A percentile compares a stretch with the other conserved stretches of the same genome.
Conservation (phyloP, 1,140 invertebrate species). For the Diorhabda elongata region DNA sequence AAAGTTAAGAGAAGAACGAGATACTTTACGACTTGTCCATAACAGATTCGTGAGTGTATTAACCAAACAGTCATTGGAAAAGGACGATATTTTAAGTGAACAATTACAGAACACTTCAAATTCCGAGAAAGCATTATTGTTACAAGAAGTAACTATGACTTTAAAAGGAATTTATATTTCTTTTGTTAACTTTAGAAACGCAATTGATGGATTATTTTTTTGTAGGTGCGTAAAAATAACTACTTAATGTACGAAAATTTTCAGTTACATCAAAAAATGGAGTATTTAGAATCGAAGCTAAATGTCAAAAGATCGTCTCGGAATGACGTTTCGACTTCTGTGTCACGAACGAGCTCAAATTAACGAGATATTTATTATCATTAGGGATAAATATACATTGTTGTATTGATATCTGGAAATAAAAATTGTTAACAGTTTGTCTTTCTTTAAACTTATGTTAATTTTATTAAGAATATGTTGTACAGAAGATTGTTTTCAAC, state of each 20-base stretch:
- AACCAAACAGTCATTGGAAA: slow-evolving; percentile 33
- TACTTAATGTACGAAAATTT: slow-evolving; percentile 32
- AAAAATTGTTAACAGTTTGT: no score
- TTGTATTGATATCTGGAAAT: no score
- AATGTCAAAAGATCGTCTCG: neutral
- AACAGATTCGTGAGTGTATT: slow-evolving; percentile 31
- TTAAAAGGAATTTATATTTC: neutral
- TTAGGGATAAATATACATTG: no score
- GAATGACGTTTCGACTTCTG: no score
- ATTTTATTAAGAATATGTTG: no score
- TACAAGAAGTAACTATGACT: slow-evolving; percentile 29
- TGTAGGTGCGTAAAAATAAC: slow-evolving; percentile 31
- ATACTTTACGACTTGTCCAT: slow-evolving; percentile 30
- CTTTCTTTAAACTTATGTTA: no score
- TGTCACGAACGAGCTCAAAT: no score
- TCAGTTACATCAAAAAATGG: slow-evolving; percentile 28
- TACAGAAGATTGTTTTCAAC: no score
- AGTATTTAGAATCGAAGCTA: slow-evolving; percentile 24
- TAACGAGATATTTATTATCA: no score
- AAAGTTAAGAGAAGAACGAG: slow-evolving; percentile 26
- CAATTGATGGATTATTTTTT: slow-evolving; percentile 8
- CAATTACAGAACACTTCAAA: slow-evolving; percentile 21
- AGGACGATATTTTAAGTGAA: slow-evolving; percentile 25
- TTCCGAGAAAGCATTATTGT: slow-evolving; percentile 28
- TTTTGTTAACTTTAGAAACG: neutral